Evolutionary conservation across 2,888 invertebrate genomes (phyloP).

Genomic region (Julus scandinavius): DNA sequence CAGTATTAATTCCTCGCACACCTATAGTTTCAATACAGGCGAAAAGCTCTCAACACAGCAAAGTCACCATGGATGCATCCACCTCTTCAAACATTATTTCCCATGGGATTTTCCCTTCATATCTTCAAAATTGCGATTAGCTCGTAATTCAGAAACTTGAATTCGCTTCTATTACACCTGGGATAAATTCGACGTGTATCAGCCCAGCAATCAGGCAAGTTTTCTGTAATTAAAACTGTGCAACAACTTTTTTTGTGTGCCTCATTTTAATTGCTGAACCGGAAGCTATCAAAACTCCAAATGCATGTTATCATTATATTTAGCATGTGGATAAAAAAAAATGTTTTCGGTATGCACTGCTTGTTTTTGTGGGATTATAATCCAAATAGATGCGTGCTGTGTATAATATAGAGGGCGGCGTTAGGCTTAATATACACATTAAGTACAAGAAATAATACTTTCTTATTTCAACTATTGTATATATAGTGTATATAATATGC

Average conservation of each 20-base stretch:
- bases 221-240: conserved; percentile 5
- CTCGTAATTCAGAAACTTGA: neutral
- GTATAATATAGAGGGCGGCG: neutral
- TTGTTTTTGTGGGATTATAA: conserved; percentile 19
- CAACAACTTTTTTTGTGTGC: neutral
- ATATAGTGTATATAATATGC: neutral
- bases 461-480: neutral
- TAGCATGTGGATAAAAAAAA: neutral
- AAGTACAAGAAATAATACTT: conserved; percentile 6
- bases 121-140: conserved; percentile 1
- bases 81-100: neutral
- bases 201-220: neutral
- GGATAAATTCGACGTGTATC: conserved; percentile 25
- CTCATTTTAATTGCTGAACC: neutral
- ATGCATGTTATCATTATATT: neutral
- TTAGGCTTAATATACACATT: neutral
- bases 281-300: neutral
- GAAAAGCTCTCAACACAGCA: too few relatives aligned
- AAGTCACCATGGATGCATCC: too few relatives aligned
- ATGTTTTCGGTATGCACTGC: neutral
- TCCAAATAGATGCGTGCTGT: neutral
- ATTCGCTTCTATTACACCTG: neutral
- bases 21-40: too few relatives aligned
- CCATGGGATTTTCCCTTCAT: conserved; percentile 25
- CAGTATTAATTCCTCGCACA: too few relatives aligned